Evolutionary conservation across 2,113 vertebrate genomes (phyloP).

Genomic region (Pipra filicauda): DNA sequence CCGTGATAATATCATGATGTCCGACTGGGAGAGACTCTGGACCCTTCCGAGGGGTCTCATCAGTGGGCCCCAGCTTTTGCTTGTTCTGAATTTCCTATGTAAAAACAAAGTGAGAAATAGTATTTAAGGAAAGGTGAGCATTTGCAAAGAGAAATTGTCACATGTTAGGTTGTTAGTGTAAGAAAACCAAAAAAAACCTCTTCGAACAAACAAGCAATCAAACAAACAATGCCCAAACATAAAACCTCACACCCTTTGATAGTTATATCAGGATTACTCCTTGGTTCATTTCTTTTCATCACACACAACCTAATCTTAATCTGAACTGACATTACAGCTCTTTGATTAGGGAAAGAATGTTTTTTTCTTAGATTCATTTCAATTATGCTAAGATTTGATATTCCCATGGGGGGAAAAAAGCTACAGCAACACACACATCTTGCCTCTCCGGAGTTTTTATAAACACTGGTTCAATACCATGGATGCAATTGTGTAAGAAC

Average conservation of each 20-base stretch:
- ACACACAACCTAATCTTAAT: neutral
- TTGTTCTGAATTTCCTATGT: slow-evolving; percentile 96
- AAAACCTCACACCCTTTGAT: neutral
- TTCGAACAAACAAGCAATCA: neutral
- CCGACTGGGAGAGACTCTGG: slow-evolving; percentile 92
- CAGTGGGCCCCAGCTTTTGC: slow-evolving; percentile 87
- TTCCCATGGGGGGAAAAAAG: rapidly evolving
- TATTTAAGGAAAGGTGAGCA: neutral
- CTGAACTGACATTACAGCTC: neutral
- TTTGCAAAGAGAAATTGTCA: neutral
- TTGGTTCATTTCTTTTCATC: neutral
- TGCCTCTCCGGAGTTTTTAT: neutral
- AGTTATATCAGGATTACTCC: neutral
- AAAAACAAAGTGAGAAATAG: neutral
- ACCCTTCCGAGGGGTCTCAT: slow-evolving; percentile 89
- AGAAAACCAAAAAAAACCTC: neutral
- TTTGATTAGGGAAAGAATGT: neutral
- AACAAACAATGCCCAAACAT: neutral
- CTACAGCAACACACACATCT: neutral
- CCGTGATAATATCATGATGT: slow-evolving; percentile 97
- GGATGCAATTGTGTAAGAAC: neutral
- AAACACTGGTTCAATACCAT: neutral
- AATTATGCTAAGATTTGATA: neutral
- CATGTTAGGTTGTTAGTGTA: neutral
- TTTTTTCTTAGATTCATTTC: neutral